Evolutionary conservation across 2,113 vertebrate species (phyloP), one percentile per base, ranked within the genome.

Genomic region (Telmatochromis brichardi): DNA sequence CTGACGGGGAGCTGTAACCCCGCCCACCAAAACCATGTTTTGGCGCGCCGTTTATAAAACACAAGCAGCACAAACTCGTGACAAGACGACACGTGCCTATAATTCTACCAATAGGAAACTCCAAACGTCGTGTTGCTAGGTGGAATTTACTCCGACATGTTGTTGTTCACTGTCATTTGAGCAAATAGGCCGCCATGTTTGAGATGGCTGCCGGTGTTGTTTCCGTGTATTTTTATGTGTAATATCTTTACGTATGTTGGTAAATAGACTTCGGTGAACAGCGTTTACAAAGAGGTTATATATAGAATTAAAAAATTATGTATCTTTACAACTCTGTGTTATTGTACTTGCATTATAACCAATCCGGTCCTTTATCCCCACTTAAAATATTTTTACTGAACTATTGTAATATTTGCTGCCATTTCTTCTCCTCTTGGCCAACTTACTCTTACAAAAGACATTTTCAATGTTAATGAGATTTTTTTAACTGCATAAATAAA

Each of bases 41-140:
- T 45, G 21, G 13, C 13, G 14, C 21, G 3, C 71, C 23, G 14
- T 28, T 45, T 19, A 1, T 7, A 0, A 7, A 76, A 76, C 23
- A 76, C 42, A 28, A 31, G 42, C 23, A 0, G 9, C 10, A 19
- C 42, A 76, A 17, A n/a, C 17, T 6, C 26, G 31, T 35, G 13
- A 33, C 5, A 6, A 14, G 71, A 19, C 9, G 6, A 19, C 23
- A 19, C 42, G 42, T 19, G 26, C 3, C 23, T 7, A 6, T 35
- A 21, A 50, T 53, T 82, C 45, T 7, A 79, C 87, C 90, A 89
- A 5, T 86, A 19, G 31, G 14, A 76, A 79, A 71, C 71, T 33
- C 5, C 6, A 31, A 9, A 14, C 3, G 5, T 9, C 0, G 2
- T 85, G 79, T 91, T 58, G 63, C 87, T 82, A 37, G 65, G 84